phyloP scores from a whole-genome alignment of 2,797 vertebrate genomes.

The Yasuhikotakia modesta region DNA sequence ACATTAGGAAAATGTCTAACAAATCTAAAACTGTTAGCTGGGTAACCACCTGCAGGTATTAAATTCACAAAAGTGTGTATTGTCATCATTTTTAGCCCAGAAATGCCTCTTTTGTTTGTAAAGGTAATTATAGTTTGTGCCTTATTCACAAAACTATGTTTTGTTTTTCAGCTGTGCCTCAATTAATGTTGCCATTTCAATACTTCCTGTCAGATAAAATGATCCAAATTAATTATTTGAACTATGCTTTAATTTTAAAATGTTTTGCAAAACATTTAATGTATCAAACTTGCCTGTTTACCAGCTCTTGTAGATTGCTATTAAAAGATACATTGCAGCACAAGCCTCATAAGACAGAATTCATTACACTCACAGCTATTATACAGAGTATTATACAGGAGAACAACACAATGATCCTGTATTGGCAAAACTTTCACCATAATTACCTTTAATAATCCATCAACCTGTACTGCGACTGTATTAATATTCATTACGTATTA shows the following conservation, averaged over 20 bases:
- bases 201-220: not conserved
- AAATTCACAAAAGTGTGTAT: not conserved
- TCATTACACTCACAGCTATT: not conserved
- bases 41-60: not conserved
- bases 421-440: constrained; percentile 36
- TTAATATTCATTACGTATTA: constrained; percentile 77
- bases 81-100: not conserved
- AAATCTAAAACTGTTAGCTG: no score
- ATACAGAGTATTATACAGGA: not conserved
- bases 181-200: no score
- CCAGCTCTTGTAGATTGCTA: not conserved
- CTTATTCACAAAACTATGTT: not conserved
- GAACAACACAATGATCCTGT: not conserved
- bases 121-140: not conserved
- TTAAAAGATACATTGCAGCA: not conserved
- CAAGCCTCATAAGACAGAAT: not conserved
- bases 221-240: not conserved
- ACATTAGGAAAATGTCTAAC: no score
- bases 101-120: not conserved
- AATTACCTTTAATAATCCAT: constrained; percentile 51
- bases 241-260: no score
- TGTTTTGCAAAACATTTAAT: constrained; percentile 4
- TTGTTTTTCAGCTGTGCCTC: not conserved
- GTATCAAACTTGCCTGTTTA: not conserved
- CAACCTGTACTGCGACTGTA: constrained; percentile 64